Base-by-base conservation (phyloP, 2,888 invertebrate species). In the Ennomos quercinarius region DNA sequence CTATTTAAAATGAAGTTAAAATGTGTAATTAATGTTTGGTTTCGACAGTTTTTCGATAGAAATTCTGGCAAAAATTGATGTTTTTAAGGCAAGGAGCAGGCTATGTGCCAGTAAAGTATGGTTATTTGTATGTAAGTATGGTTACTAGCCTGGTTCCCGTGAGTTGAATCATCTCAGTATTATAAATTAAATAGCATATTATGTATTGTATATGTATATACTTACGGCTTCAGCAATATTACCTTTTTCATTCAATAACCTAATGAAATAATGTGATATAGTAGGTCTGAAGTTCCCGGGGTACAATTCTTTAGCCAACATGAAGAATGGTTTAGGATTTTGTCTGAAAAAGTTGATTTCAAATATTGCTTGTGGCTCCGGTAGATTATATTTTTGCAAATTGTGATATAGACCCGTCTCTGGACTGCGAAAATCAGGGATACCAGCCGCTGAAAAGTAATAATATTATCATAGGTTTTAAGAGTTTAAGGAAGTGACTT, bases 391-490 rank as follows among this genome's bases (percentile, higher is more conserved):
- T 81, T 98, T 97, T 72, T 96, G 94, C 45, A 99, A 91, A 83
- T 99, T 98, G 82, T 96, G 95, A 82, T 99, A 99, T 0, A 99
- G 92, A 0, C 99, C 99, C 54, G 97, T 96, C 35, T 96, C 97
- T 0, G 98, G 98, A 13, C 98, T 97, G 17, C 99, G 95, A 83
- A 99, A 99, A 83, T 99, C 99, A 13, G 99, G 99, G 71, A 99
- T 99, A 38, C 99, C 99, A 55, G 98, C 98, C 76, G 98, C 97
- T 97, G 82, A 58, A 93, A 87, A 5, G 6, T 27, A 40, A 11
- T 40, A 0, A 17, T 41, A 13, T 9, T 43, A 48, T 27, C 6
- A 4, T 27, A 27, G 27, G 27, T 27, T 4, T 6, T 27, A 27
- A 27, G 27, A 27, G 6, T 27, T 27, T 27, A 27, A 27, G 27